phyloP scores from a whole-genome alignment of 2,888 invertebrate genomes.

The Drosophila limbata region DNA sequence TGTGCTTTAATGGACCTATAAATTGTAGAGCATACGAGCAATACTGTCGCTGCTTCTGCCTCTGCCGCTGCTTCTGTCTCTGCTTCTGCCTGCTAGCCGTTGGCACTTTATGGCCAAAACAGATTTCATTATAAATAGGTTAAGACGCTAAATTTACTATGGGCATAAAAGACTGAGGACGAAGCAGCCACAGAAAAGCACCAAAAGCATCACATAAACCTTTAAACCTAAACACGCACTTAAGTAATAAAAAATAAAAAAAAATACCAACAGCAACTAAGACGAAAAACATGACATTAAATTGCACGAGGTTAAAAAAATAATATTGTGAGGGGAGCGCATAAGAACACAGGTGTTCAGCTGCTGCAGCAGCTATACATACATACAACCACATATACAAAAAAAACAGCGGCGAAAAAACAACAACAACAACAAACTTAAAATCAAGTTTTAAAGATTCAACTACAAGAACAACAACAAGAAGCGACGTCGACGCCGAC shows the following conservation, averaged over 20 bases:
- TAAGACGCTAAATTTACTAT: conserved; percentile 74
- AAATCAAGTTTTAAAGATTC: conserved; percentile 81
- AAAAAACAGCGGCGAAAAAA: conserved; percentile 58
- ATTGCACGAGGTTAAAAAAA: conserved; percentile 77
- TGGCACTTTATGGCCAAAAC: conserved; percentile 51
- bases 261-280: conserved; percentile 66
- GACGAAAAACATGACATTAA: conserved; percentile 81
- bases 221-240: conserved; percentile 82
- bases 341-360: conserved; percentile 79
- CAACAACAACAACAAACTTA: conserved; percentile 62
- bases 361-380: conserved; percentile 63
- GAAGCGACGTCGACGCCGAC: conserved; percentile 4
- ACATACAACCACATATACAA: neutral
- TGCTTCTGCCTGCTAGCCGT: neutral
- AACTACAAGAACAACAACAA: conserved; percentile 57
- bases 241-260: conserved; percentile 73
- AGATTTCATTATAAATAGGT: conserved; percentile 81
- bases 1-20: conserved; percentile 72
- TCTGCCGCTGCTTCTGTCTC: conserved; percentile 8
- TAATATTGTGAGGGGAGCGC: conserved; percentile 64
- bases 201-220: conserved; percentile 66
- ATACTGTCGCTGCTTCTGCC: conserved; percentile 25
- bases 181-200: conserved; percentile 9
- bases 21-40: conserved; percentile 64
- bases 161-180: conserved; percentile 60